Percentiles rank a stretch among this genome's conserved stretches.
These are phyloP conservation scores for Ctena decussata DNA, from an alignment of 2,888 invertebrate genomes.

Conservation along the genomic window DNA sequence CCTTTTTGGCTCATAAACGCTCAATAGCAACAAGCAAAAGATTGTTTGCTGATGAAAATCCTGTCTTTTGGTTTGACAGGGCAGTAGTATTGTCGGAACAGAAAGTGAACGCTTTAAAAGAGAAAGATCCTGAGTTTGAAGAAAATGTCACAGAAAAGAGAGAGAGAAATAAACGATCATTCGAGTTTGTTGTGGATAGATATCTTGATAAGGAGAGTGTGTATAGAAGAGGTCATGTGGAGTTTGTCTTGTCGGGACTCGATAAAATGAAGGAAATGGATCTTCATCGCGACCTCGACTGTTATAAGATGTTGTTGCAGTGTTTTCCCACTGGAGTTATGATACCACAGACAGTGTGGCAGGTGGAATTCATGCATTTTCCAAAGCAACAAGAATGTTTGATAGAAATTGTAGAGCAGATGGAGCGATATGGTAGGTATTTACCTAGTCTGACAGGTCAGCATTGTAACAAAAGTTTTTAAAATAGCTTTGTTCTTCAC, in stretches of 20 bases:
- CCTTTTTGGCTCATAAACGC: no score
- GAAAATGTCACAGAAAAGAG: conserved; percentile 54
- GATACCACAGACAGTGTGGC: conserved; percentile 92
- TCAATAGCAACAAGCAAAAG: background rate
- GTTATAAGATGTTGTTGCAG: conserved; percentile 94
- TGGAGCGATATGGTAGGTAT: conserved; percentile 96
- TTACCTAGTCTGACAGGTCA: no score
- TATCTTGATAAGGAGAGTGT: conserved; percentile 90
- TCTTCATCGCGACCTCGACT: conserved; percentile 91
- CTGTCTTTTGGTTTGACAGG: conserved; percentile 13
- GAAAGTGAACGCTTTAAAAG: conserved; percentile 18
- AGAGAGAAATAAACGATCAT: conserved; percentile 74
- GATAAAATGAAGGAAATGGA: conserved; percentile 96
- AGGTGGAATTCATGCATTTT: conserved; percentile 97
- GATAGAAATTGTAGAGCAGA: conserved; percentile 96
- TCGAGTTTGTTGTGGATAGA: conserved; percentile 86
- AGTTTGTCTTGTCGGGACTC: conserved; percentile 97
- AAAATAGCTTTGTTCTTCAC: no score
- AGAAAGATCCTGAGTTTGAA: conserved; percentile 9
- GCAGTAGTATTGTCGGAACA: conserved; percentile 25
- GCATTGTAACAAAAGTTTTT: no score
- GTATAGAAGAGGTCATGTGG: conserved; percentile 94
- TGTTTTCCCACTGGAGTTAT: conserved; percentile 94
- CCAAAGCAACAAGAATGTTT: conserved; percentile 98
- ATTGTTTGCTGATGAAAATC: background rate